phyloP scores from a whole-genome alignment of 2,888 invertebrate genomes.

The Pilophorus perplexus region DNA sequence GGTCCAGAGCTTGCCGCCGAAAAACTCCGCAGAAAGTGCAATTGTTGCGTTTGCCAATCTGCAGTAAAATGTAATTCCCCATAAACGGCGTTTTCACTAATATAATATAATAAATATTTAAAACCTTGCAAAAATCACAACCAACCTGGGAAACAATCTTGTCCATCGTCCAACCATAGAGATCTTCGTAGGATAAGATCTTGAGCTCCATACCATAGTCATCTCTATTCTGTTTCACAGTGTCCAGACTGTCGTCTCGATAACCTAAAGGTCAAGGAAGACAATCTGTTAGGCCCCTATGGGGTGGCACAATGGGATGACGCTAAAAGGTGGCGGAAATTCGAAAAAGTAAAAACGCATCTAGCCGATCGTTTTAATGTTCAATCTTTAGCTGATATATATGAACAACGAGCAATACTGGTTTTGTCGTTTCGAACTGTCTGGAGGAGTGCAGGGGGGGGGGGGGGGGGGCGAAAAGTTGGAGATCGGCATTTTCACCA shows the following conservation, averaged over 20 bases:
- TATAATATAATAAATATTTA: background rate
- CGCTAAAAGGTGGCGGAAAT: no score
- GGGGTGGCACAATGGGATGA: no score
- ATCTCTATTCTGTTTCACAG: slow-evolving; percentile 89
- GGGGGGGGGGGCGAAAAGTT: no score
- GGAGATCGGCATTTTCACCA: no score
- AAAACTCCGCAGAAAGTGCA: slow-evolving; percentile 97
- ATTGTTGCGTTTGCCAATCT: slow-evolving; percentile 86
- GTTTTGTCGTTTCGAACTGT: no score
- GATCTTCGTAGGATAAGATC: slow-evolving; percentile 92
- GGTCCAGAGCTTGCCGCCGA: slow-evolving; percentile 89
- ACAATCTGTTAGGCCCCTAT: no score
- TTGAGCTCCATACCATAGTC: slow-evolving; percentile 92
- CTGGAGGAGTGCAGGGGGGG: no score
- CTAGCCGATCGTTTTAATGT: no score
- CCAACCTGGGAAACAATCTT: slow-evolving; percentile 82
- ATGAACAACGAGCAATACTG: no score
- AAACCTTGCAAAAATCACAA: background rate
- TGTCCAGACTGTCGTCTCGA: slow-evolving; percentile 93
- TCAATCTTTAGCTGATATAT: no score
- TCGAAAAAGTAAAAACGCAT: no score
- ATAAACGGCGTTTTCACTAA: background rate
- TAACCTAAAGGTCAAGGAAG: slow-evolving; percentile 61
- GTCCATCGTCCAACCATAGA: slow-evolving; percentile 99
- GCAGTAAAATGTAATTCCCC: background rate